Evolutionary conservation across 2,797 vertebrate species (phyloP), one percentile per base, ranked within the genome.

Genomic region (Sylvia borin): DNA sequence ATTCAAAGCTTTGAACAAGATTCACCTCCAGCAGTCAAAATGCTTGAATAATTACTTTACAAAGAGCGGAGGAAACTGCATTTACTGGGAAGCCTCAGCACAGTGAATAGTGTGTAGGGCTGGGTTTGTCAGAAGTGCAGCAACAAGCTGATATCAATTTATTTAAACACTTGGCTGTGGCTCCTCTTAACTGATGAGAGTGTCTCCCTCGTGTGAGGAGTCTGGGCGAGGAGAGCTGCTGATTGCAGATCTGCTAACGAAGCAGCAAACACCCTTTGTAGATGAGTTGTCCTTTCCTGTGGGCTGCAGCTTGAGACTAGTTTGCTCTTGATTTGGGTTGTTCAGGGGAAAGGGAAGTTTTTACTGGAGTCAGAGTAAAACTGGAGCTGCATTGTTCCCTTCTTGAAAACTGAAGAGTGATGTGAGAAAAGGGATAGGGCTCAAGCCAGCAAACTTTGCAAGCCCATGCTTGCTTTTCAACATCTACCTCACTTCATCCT

Each of bases 21-120:
- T 93, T 96, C 90, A 96, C 86, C 92, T 97, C 60, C 96, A 96
- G 54, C 48, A n/a, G 91, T 92, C 86, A 92, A 90, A 93, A 85
- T 16, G 34, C 72, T 85, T 91, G 95, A 95, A 78, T 96, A 94
- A 95, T 94, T 92, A 76, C 61, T 84, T 89, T 67, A 47, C 75
- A 80, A 64, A 73, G 81, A 58, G 66, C 20, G 34, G 66, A 90
- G 86, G 90, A 83, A 90, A 42, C 91, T 90, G 48, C 40, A 40
- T 92, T 95, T 93, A 14, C 76, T 74, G 84, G 81, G 62, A 90
- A 86, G 89, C 42, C 58, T 82, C 67, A 43, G 70, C 65, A 57
- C 67, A 62, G 13, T 90, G 92, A 81, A 92, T 90, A n/a, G 72
- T 81, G 65, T 7, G 42, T 40, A 3, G 57, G 62, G 70, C 70